Base-by-base conservation (phyloP, 1,140 invertebrate genomes). In the Monochamus saltuarius region DNA sequence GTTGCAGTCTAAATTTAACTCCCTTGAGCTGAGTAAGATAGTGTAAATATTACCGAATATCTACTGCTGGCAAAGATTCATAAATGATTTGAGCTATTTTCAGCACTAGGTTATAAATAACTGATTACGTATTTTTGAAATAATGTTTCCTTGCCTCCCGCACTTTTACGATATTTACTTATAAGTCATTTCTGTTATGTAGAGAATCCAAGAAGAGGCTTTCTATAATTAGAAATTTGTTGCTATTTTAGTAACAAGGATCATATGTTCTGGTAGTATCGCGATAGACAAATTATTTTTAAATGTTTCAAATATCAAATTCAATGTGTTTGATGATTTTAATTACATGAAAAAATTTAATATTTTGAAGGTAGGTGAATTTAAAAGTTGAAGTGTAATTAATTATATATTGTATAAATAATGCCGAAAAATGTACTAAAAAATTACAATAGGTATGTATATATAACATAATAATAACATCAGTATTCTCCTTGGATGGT, bases 391-490 rank as follows among this genome's bases (percentile, higher is more conserved):
- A 29, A 29, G 2, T 54, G 43, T 29, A 52, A 43, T 58, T 51
- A 34, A 46, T 52, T 58, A 8, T 50, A 59, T 45, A 49, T 56
- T 64, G 51, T 64, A 51, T 64, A 59, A 64, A 64, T 58, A 46
- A 56, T 42, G 62, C 57, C 56, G 46, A 60, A 55, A 56, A 57
- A 40, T 43, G 50, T 59, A 40, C 51, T 54, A 56, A 64, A 64
- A 52, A 50, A 56, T 47, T 62, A 62, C 56, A 56, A 49, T 60
- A n/a, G 47, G 22, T 39, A 51, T 40, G 22, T 29, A 29, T 53
- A 65, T 59, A 59, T 66, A 62, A 59, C 55, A 62, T 59, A 66
- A 59, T 60, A 55, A 55, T 65, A 65, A 56, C 51, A 61, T 46
- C 59, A 54, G 22, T 54, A 37, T 40, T 61, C 59, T 38, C 40